phyloP scores from a whole-genome alignment of 1,140 invertebrate genomes.

The Chionoecetes opilio region DNA sequence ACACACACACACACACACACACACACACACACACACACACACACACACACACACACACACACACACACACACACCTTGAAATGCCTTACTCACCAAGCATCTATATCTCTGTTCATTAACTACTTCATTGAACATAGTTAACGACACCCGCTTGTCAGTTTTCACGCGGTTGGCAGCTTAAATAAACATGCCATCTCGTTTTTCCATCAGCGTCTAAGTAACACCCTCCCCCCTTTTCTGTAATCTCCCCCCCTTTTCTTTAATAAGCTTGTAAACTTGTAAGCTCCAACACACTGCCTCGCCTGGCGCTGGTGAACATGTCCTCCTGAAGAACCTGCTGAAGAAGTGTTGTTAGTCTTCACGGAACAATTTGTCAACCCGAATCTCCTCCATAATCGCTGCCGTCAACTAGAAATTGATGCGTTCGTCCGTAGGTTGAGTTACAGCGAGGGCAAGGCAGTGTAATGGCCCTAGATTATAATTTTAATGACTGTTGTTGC shows the following conservation, averaged over 20 bases:
- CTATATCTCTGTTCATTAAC: constrained; percentile 30
- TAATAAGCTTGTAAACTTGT: no score
- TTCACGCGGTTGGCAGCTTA: neutral
- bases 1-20: constrained; percentile 12
- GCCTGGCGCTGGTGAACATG: neutral
- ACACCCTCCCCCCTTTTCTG: no score
- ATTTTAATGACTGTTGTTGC: neutral
- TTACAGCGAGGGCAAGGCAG: constrained; percentile 15
- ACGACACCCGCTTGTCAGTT: neutral
- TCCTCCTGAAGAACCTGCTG: neutral
- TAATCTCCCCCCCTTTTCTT: no score
- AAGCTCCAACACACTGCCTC: neutral
- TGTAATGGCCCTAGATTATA: constrained; percentile 33
- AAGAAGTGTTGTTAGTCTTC: neutral
- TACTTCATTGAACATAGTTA: constrained; percentile 6
- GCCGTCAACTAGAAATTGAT: neutral
- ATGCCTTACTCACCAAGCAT: constrained; percentile 25
- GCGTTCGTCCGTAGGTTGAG: constrained; percentile 3
- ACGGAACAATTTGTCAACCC: constrained; percentile 27
- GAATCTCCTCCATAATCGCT: neutral
- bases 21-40: constrained; percentile 7
- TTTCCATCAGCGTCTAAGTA: neutral
- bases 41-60: neutral
- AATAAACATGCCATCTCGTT: constrained; percentile 29
- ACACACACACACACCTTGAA: neutral